Conservation (phyloP, 1,140 invertebrate genomes). For the Halesus radiatus region DNA sequence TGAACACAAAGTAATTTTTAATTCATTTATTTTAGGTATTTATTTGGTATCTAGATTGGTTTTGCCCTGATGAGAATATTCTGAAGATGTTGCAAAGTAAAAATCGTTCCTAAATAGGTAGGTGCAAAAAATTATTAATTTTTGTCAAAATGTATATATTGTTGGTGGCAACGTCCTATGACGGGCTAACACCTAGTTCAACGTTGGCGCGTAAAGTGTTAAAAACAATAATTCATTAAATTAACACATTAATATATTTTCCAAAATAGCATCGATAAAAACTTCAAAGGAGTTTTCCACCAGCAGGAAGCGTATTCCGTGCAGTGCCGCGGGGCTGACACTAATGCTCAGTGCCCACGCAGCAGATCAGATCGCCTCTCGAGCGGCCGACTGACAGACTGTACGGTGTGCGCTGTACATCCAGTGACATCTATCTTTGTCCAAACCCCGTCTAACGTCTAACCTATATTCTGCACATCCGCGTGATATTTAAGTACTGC, state of each 20-base stretch:
- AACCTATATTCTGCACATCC: constrained; percentile 22
- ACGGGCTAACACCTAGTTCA: too few species aligned
- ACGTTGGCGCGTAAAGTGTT: too few species aligned
- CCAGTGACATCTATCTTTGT: constrained; percentile 18
- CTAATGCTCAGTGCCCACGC: not conserved
- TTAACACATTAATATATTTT: not conserved
- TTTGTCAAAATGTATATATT: too few species aligned
- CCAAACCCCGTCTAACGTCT: constrained; percentile 26
- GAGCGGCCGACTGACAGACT: constrained; percentile 12
- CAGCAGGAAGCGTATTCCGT: not conserved
- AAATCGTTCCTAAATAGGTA: too few species aligned
- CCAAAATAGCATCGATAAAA: not conserved
- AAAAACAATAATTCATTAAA: too few species aligned
- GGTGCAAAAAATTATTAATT: too few species aligned
- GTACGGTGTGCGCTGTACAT: not conserved
- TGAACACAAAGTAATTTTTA: too few species aligned
- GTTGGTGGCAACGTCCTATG: too few species aligned
- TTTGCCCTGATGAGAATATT: too few species aligned
- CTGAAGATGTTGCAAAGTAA: too few species aligned
- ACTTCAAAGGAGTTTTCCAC: not conserved
- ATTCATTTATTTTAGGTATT: too few species aligned
- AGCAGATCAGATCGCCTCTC: not conserved
- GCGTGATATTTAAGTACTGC: constrained; percentile 2
- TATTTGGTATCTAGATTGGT: too few species aligned
- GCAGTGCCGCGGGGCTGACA: not conserved